A percentile compares a stretch with the other conserved stretches of the same genome.
Conservation (phyloP, 2,888 invertebrate genomes). For the Falcaria lacertinaria region DNA sequence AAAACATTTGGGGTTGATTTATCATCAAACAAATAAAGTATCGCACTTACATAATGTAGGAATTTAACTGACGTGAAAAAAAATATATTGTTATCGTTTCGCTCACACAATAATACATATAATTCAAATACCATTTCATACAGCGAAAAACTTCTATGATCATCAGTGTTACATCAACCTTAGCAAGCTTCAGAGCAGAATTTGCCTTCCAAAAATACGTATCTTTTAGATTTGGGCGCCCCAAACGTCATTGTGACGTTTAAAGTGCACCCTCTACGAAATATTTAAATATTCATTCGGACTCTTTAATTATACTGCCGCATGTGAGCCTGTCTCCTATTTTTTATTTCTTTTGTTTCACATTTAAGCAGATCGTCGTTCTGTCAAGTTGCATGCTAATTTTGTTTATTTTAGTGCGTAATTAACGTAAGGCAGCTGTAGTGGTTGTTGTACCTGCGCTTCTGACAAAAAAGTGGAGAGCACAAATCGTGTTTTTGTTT, state of each 20-base stretch:
- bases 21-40: too few species aligned
- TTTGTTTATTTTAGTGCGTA: background rate
- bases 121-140: too few species aligned
- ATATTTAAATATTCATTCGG: constrained; percentile 77
- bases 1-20: too few species aligned
- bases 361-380: constrained; percentile 1
- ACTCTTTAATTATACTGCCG: constrained; percentile 74
- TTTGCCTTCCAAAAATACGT: constrained; percentile 69
- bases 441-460: background rate
- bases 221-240: constrained; percentile 66
- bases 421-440: background rate
- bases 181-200: constrained; percentile 41
- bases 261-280: constrained; percentile 56
- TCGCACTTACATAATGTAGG: too few species aligned
- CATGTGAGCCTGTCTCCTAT: constrained; percentile 57
- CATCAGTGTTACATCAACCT: constrained; percentile 21
- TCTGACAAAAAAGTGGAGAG: too few species aligned
- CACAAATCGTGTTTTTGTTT: too few species aligned
- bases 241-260: constrained; percentile 68
- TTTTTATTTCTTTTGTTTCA: constrained; percentile 44
- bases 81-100: too few species aligned
- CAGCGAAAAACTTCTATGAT: too few species aligned
- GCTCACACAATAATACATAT: too few species aligned
- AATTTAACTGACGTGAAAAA: too few species aligned
- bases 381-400: constrained; percentile 1